phyloP scores from a whole-genome alignment of 2,888 invertebrate species.

The Strigamia maritima region DNA sequence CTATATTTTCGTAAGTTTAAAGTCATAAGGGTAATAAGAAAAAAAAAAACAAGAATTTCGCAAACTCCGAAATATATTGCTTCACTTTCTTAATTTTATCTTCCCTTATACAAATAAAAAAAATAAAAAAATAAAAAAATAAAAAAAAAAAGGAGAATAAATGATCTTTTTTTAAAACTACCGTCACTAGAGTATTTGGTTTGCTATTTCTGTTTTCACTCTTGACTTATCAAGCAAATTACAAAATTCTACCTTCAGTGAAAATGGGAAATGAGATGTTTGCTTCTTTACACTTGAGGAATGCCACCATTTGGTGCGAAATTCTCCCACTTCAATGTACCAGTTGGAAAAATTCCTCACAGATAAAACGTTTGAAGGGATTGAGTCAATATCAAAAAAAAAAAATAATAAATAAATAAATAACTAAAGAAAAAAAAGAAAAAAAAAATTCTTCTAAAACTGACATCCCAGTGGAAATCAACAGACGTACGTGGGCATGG shows the following conservation, averaged over 20 bases:
- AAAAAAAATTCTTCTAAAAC: neutral
- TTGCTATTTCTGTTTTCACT: neutral
- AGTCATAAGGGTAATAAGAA: too few relatives aligned
- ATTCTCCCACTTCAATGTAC: neutral
- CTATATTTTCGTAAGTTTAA: too few relatives aligned
- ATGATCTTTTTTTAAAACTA: neutral
- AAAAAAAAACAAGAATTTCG: too few relatives aligned
- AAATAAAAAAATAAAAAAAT: too few relatives aligned
- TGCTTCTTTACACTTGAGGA: constrained; percentile 10
- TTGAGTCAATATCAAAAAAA: neutral
- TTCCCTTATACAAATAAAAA: too few relatives aligned
- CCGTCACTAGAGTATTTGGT: neutral
- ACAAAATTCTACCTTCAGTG: neutral
- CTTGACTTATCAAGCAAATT: constrained; percentile 10
- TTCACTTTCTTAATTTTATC: too few relatives aligned
- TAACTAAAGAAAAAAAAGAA: neutral
- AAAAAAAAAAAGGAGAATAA: neutral
- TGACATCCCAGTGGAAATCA: neutral
- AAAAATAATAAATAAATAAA: neutral
- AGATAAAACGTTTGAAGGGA: constrained; percentile 7
- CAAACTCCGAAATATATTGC: too few relatives aligned
- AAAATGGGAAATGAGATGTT: constrained; percentile 10
- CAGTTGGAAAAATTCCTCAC: neutral
- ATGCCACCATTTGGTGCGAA: constrained; percentile 7
- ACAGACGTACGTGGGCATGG: neutral